These are phyloP conservation scores for Hirtodrosophila trivittata DNA, from an alignment of 2,888 invertebrate species.

Conservation along the genomic window DNA sequence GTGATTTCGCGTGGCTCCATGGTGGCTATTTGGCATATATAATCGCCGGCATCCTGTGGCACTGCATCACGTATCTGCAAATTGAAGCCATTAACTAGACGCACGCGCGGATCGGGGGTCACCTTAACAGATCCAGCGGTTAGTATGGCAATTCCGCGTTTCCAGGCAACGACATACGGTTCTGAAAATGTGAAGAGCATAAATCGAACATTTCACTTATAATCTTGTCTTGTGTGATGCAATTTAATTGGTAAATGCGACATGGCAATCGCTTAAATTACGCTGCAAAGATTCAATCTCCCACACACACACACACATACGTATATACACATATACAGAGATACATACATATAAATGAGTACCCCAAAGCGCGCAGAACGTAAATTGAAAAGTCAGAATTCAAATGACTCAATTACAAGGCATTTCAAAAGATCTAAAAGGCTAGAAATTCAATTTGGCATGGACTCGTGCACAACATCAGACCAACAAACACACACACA, in stretches of 20 bases:
- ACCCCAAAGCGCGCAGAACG: slow-evolving; percentile 32
- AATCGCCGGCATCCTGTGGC: slow-evolving; percentile 88
- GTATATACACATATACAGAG: not conserved
- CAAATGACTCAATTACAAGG: slow-evolving; percentile 76
- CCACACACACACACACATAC: slow-evolving; percentile 19
- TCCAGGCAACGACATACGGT: slow-evolving; percentile 87
- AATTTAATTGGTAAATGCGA: slow-evolving; percentile 52
- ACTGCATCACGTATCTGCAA: slow-evolving; percentile 87
- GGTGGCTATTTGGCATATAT: slow-evolving; percentile 88
- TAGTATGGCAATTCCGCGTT: slow-evolving; percentile 87
- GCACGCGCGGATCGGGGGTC: slow-evolving; percentile 87
- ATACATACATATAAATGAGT: slow-evolving; percentile 22
- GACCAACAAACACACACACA: slow-evolving; percentile 23
- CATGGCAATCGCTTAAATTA: slow-evolving; percentile 63
- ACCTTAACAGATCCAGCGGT: slow-evolving; percentile 88
- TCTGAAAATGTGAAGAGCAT: slow-evolving; percentile 84
- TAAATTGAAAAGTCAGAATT: slow-evolving; percentile 76
- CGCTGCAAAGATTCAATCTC: slow-evolving; percentile 63
- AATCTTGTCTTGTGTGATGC: slow-evolving; percentile 35
- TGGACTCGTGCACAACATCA: slow-evolving; percentile 59
- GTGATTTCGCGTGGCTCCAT: slow-evolving; percentile 87
- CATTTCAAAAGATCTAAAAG: slow-evolving; percentile 76
- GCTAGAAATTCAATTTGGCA: slow-evolving; percentile 79
- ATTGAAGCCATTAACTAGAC: slow-evolving; percentile 87
- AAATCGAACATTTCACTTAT: slow-evolving; percentile 16